Conservation (phyloP, 2,888 invertebrate species). For the Xestia rhomboidea region DNA sequence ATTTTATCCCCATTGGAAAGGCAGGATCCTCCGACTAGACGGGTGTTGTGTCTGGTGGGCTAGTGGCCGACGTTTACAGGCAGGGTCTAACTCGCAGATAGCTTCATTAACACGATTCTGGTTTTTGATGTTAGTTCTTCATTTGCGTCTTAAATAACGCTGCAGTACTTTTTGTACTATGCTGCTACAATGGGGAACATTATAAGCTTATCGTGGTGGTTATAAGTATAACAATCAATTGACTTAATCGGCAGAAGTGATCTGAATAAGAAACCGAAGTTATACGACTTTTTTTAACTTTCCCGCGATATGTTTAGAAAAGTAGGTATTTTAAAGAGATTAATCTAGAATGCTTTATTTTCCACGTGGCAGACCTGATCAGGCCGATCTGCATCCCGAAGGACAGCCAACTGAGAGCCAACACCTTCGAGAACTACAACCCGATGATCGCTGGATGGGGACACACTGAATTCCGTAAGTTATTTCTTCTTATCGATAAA, state of each 20-base stretch:
- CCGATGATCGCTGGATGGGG: conserved; percentile 97
- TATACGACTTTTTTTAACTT: background rate
- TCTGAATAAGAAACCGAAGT: background rate
- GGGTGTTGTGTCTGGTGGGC: background rate
- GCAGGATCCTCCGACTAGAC: background rate
- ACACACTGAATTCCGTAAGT: conserved; percentile 93
- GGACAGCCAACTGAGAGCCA: conserved; percentile 87
- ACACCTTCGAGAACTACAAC: conserved; percentile 89
- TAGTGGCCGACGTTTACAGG: background rate
- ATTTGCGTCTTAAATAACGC: background rate
- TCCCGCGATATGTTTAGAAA: background rate
- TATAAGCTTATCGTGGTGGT: too few species aligned
- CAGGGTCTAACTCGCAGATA: background rate
- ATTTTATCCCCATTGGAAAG: background rate
- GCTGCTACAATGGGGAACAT: too few species aligned
- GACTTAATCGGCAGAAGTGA: too few species aligned
- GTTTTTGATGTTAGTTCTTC: background rate
- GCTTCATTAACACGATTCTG: background rate
- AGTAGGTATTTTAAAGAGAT: too few species aligned
- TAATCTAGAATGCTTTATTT: background rate
- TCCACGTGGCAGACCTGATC: conserved; percentile 90
- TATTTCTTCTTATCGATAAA: background rate
- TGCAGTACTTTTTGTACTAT: background rate
- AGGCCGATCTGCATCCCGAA: conserved; percentile 94
- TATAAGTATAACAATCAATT: too few species aligned